Evolutionary conservation across 2,113 vertebrate species (phyloP).

Genomic region (Corvus hawaiiensis): DNA sequence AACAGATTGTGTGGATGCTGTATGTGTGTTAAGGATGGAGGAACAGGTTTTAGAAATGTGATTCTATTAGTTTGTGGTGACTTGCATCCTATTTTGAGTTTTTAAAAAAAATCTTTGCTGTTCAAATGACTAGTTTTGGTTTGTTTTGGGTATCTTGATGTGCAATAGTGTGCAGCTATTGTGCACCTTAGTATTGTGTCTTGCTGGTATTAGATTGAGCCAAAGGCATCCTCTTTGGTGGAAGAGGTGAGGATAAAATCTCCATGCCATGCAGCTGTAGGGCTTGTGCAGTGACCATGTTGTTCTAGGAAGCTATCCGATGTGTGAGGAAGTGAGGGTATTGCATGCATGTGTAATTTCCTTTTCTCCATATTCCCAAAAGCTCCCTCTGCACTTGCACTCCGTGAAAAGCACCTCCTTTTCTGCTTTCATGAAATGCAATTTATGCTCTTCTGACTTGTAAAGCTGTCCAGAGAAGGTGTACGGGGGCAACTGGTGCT

Average conservation of each 20-base stretch:
- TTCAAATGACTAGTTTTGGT: background rate
- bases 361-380: background rate
- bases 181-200: background rate
- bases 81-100: background rate
- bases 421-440: background rate
- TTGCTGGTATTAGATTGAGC: background rate
- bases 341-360: background rate
- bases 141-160: background rate
- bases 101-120: background rate
- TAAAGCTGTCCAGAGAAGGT: background rate
- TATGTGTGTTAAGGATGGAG: background rate
- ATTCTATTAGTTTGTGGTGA: background rate
- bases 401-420: background rate
- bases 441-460: background rate
- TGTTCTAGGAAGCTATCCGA: background rate
- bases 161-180: background rate
- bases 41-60: background rate
- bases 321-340: background rate
- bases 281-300: background rate
- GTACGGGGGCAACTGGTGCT: background rate
- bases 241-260: background rate
- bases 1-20: background rate
- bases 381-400: background rate
- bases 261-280: background rate
- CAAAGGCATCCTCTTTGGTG: background rate